Base-by-base conservation (phyloP, 2,113 vertebrate species). In the Myrmecophaga tridactyla region DNA sequence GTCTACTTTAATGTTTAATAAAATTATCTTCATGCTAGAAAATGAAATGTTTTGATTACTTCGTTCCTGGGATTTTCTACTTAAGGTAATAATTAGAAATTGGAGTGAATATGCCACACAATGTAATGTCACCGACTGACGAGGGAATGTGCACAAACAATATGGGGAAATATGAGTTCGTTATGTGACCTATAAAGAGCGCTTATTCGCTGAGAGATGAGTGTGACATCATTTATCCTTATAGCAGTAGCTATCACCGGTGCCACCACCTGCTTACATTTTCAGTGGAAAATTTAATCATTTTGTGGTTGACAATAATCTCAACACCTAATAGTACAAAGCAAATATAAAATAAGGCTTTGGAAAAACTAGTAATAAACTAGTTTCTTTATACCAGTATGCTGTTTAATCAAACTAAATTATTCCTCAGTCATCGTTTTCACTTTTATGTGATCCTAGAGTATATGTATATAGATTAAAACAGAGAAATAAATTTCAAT, bases 201-300 rank as follows among this genome's bases (percentile, higher is more conserved):
- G 84, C 69, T 78, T 65, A 25, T 94, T 92, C 70, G 67, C 51
- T 75, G 31, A 13, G 78, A 63, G 1, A 0, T 63, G 76, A 95
- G 4, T 70, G 13, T 31, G 93, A 76, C 23, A 1, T 11, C 86
- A 21, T 3, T 58, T 98, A 97, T 94, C 95, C 86, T 7, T 88
- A 56, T 56, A 20, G 21, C 18, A 56, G 41, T 15, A 41, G 96
- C 84, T 21, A 87, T 96, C 96, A 97, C 87, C 93, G 80, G 56
- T 95, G 48, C 94, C 48, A 97, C 73, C 34, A 84, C 41, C 97
- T 96, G 97, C 92, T 97, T 97, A 80, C 97, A 18, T 53, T 85
- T 96, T 36, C 48, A 53, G 14, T 63, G 21, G 86, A 43, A 90
- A 97, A 96, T 96, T 96, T 94, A 97, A 56, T 29, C 93, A 84